phyloP scores from a whole-genome alignment of 2,888 invertebrate species.

The Cantharis nigra region DNA sequence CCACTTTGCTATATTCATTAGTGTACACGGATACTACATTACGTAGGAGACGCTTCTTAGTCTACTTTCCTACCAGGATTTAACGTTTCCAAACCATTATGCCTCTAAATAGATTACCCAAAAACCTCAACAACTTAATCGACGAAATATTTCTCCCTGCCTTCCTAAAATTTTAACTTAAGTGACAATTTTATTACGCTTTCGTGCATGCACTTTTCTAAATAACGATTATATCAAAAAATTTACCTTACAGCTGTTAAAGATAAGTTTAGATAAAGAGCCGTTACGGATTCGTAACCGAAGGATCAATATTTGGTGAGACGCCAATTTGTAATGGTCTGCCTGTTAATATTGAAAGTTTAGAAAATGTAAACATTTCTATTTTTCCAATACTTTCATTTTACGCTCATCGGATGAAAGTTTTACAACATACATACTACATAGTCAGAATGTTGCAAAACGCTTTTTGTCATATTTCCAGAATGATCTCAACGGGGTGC shows the following conservation, averaged over 20 bases:
- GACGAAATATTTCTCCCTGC: background rate
- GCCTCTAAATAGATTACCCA: conserved; percentile 6
- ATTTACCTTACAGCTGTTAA: too few species aligned
- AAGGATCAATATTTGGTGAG: too few species aligned
- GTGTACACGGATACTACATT: conserved; percentile 33
- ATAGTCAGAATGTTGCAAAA: background rate
- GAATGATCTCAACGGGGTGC: background rate
- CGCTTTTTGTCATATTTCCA: background rate
- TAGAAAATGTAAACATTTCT: too few species aligned
- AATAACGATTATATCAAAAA: background rate
- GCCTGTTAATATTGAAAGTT: too few species aligned
- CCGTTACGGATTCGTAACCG: too few species aligned
- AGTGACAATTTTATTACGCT: background rate
- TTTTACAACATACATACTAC: too few species aligned
- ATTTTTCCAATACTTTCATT: too few species aligned
- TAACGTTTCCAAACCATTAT: background rate
- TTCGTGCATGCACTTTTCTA: background rate
- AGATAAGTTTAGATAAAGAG: too few species aligned
- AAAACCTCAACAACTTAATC: conserved; percentile 3
- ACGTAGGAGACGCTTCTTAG: conserved; percentile 10
- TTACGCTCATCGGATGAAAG: too few species aligned
- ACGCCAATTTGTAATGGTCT: too few species aligned
- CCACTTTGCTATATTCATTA: conserved; percentile 29
- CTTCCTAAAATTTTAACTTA: background rate
- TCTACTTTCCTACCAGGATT: conserved; percentile 3